phyloP scores from a whole-genome alignment of 2,113 vertebrate genomes.

The Corythoichthys intestinalis region DNA sequence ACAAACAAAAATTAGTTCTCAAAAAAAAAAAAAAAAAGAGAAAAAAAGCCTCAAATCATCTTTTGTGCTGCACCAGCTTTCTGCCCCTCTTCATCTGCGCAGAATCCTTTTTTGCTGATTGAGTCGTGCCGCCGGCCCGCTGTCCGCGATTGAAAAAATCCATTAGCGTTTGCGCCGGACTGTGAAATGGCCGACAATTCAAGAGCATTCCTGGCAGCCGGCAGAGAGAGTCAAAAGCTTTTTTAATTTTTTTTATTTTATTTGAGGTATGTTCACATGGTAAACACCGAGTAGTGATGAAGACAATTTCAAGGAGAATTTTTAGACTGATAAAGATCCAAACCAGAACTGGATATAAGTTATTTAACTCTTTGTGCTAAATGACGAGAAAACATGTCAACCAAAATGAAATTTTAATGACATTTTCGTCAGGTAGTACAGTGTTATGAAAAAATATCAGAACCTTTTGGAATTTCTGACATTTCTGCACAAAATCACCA shows the following conservation, averaged over 20 bases:
- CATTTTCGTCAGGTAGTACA: too few relatives aligned
- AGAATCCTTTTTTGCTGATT: slow-evolving; percentile 50
- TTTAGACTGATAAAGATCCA: neutral
- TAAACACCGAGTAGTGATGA: slow-evolving; percentile 50
- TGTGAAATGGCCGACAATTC: slow-evolving; percentile 68
- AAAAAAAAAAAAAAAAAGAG: slow-evolving; percentile 8
- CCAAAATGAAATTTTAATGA: too few relatives aligned
- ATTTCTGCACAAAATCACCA: too few relatives aligned
- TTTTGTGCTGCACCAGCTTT: slow-evolving; percentile 18
- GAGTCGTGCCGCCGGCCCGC: slow-evolving; percentile 49
- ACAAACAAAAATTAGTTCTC: slow-evolving; percentile 20
- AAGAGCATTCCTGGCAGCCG: slow-evolving; percentile 53
- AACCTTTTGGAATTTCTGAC: too few relatives aligned
- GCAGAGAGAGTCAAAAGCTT: slow-evolving; percentile 9
- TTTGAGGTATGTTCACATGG: neutral
- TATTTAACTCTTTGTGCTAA: too few relatives aligned
- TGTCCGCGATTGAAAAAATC: slow-evolving; percentile 54
- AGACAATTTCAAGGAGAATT: slow-evolving; percentile 1
- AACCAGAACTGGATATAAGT: neutral
- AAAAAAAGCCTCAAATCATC: slow-evolving; percentile 11
- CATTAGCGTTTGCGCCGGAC: slow-evolving; percentile 61
- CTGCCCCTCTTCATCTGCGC: slow-evolving; percentile 30
- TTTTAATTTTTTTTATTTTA: neutral
- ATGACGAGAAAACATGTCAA: too few relatives aligned
- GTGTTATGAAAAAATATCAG: too few relatives aligned